Evolutionary conservation across 2,888 invertebrate species (phyloP).

Genomic region (Chrysina gloriosa): DNA sequence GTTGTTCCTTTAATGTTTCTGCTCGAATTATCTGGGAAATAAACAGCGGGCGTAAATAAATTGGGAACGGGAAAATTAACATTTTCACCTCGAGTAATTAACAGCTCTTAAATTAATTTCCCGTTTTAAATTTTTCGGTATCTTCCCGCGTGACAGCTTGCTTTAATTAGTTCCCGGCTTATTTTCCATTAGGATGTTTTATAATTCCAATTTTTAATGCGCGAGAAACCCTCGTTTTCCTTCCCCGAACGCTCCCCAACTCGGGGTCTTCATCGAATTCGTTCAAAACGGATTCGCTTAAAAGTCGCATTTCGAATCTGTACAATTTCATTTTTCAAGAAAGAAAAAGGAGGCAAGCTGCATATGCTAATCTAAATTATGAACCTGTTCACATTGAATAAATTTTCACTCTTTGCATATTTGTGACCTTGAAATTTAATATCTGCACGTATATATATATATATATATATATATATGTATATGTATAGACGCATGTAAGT

Average conservation of each 20-base stretch:
- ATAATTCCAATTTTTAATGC: not conserved
- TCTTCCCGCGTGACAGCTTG: not conserved
- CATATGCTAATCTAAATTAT: conserved; percentile 40
- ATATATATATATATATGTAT: not conserved
- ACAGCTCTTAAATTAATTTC: no score
- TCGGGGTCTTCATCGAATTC: no score
- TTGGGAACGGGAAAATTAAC: not conserved
- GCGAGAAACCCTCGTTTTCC: no score
- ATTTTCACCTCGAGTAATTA: no score
- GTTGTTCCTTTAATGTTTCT: not conserved
- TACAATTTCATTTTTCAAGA: no score
- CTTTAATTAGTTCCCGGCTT: not conserved
- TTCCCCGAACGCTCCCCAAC: no score
- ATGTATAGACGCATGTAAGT: conserved; percentile 1
- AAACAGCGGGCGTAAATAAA: not conserved
- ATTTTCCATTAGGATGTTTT: not conserved
- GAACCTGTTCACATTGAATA: conserved; percentile 42
- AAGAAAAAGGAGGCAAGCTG: conserved; percentile 24
- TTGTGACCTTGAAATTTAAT: conserved; percentile 35
- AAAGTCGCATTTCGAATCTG: no score
- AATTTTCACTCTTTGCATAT: conserved; percentile 36
- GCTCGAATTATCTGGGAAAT: not conserved
- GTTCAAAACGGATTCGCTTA: no score
- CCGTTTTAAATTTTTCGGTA: no score
- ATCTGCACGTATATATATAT: conserved; percentile 12